Conservation (phyloP, 2,888 invertebrate species). For the Drosophila buzzatii region DNA sequence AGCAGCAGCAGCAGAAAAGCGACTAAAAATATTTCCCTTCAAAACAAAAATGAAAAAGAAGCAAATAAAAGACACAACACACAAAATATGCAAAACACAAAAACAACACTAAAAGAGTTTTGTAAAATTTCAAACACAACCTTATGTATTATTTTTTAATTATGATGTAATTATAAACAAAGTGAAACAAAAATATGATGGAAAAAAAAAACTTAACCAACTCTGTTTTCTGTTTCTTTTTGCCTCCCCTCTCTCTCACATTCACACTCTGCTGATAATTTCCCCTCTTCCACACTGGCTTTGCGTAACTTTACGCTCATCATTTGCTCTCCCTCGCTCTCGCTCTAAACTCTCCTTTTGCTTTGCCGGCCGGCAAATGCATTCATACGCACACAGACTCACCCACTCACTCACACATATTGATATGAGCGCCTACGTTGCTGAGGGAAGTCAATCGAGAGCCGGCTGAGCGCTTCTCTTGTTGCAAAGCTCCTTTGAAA, state of each 20-base stretch:
- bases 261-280: background rate
- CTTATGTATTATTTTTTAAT: slow-evolving; percentile 84
- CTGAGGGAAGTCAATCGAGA: slow-evolving; percentile 15
- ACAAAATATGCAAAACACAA: slow-evolving; percentile 59
- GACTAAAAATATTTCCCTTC: slow-evolving; percentile 24
- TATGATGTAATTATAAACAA: slow-evolving; percentile 85
- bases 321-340: slow-evolving; percentile 10
- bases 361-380: slow-evolving; percentile 70
- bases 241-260: slow-evolving; percentile 16
- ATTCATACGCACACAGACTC: slow-evolving; percentile 18
- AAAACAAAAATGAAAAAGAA: slow-evolving; percentile 11
- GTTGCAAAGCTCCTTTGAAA: slow-evolving; percentile 36
- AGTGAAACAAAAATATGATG: slow-evolving; percentile 80
- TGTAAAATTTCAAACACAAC: slow-evolving; percentile 81
- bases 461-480: slow-evolving; percentile 20
- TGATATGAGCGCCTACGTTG: slow-evolving; percentile 7
- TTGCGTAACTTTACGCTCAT: slow-evolving; percentile 33
- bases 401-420: slow-evolving; percentile 6
- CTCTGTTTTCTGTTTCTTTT: slow-evolving; percentile 58
- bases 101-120: slow-evolving; percentile 63
- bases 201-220: slow-evolving; percentile 65
- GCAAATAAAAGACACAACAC: slow-evolving; percentile 44
- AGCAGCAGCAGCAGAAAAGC: slow-evolving; percentile 34
- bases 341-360: slow-evolving; percentile 13
- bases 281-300: slow-evolving; percentile 1